These are phyloP conservation scores for Macrostomum cliftonense DNA, from an alignment of 2,888 invertebrate genomes.

Conservation along the genomic window DNA sequence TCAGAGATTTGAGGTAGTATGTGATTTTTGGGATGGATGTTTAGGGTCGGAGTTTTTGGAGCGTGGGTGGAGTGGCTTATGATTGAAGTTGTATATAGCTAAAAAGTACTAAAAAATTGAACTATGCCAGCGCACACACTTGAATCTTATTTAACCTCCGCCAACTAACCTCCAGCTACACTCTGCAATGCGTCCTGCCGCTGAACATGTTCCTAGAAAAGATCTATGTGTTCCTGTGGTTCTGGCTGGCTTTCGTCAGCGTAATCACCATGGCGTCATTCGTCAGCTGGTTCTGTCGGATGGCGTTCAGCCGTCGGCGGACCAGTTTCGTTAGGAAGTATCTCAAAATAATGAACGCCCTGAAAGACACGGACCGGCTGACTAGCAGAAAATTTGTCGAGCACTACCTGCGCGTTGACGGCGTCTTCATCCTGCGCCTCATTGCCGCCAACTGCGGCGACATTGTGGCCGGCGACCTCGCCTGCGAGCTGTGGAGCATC, in stretches of 20 bases:
- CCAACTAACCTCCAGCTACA: slow-evolving; percentile 4
- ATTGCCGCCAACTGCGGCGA: slow-evolving; percentile 20
- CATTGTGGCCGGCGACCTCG: slow-evolving; percentile 19
- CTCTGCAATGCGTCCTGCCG: slow-evolving; percentile 11
- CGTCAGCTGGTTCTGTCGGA: slow-evolving; percentile 23
- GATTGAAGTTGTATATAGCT: too few relatives aligned
- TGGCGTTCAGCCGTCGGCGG: slow-evolving; percentile 19
- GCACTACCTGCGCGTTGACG: slow-evolving; percentile 32
- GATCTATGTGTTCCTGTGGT: slow-evolving; percentile 36
- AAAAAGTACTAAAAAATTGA: too few relatives aligned
- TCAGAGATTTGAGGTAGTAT: too few relatives aligned
- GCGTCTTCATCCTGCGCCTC: slow-evolving; percentile 29
- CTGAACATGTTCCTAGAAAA: slow-evolving; percentile 17
- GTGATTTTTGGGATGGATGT: too few relatives aligned
- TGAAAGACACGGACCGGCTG: slow-evolving; percentile 29
- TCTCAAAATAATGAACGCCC: slow-evolving; percentile 37
- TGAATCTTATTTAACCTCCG: too few relatives aligned
- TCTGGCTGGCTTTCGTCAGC: slow-evolving; percentile 33
- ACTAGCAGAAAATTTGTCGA: slow-evolving; percentile 30
- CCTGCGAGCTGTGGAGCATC: slow-evolving; percentile 20
- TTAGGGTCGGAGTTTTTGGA: too few relatives aligned
- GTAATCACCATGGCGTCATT: slow-evolving; percentile 26
- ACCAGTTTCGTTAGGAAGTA: slow-evolving; percentile 37
- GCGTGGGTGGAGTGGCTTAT: too few relatives aligned
- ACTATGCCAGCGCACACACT: too few relatives aligned